Conservation (phyloP, 2,113 vertebrate species). For the Sander lucioperca region DNA sequence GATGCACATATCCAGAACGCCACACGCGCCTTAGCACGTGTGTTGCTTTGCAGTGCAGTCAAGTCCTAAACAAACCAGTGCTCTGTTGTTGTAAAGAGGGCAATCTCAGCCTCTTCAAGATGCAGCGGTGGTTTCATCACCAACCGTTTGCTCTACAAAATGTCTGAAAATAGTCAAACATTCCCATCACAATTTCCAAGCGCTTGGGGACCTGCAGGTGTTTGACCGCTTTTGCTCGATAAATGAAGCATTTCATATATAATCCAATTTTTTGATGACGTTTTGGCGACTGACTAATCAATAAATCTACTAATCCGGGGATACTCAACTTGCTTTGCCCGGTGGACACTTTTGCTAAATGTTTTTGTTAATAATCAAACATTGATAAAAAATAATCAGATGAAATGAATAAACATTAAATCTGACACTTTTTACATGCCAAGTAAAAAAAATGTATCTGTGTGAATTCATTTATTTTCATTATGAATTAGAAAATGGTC, state of each 20-base stretch:
- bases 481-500: no score
- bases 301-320: background rate
- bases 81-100: background rate
- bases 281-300: background rate
- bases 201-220: background rate
- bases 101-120: background rate
- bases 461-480: no score
- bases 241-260: background rate
- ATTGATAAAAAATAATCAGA: no score
- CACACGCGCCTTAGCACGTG: constrained; percentile 20
- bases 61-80: background rate
- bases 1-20: constrained; percentile 7
- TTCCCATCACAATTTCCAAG: background rate
- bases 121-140: background rate
- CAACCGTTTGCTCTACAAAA: background rate
- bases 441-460: no score
- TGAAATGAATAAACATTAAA: no score
- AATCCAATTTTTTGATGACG: background rate
- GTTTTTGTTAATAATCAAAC: no score
- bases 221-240: background rate
- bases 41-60: background rate
- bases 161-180: background rate
- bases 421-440: no score
- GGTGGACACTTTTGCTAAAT: no score
- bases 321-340: no score